Evolutionary conservation across 1,140 invertebrate species (phyloP).

Genomic region (Macrostomum lignano): DNA sequence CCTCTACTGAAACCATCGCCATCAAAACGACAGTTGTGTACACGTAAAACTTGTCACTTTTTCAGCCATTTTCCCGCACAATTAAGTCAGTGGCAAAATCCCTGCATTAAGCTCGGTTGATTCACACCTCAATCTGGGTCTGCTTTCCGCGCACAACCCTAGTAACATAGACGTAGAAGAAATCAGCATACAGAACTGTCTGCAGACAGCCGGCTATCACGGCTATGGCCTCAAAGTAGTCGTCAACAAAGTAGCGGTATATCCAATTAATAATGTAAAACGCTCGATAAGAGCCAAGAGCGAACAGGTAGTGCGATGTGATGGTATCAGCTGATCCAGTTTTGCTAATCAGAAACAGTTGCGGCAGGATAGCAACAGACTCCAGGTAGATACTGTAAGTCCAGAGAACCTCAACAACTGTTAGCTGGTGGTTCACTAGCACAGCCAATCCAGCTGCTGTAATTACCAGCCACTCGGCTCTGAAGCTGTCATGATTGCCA

Average conservation of each 20-base stretch:
- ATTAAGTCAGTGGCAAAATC: constrained; percentile 3
- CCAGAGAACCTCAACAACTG: constrained; percentile 72
- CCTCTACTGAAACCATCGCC: too few relatives aligned
- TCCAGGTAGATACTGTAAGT: constrained; percentile 98
- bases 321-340: too few relatives aligned
- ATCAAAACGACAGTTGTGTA: too few relatives aligned
- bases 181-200: constrained; percentile 93
- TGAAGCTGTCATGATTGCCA: constrained; percentile 82
- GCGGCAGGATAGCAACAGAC: too few relatives aligned
- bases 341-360: too few relatives aligned
- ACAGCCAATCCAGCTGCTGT: constrained; percentile 56
- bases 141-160: constrained; percentile 5
- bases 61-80: too few relatives aligned
- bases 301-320: constrained; percentile 98
- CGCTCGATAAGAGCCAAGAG: constrained; percentile 70
- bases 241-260: constrained; percentile 84
- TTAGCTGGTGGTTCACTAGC: constrained; percentile 75
- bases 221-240: constrained; percentile 76
- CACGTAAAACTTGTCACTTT: too few relatives aligned
- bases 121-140: not conserved
- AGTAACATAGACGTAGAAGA: constrained; percentile 97
- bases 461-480: constrained; percentile 69
- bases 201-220: constrained; percentile 65
- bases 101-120: not conserved
- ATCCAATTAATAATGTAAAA: constrained; percentile 90